phyloP scores from a whole-genome alignment of 2,888 invertebrate genomes.

The Lasius platythorax region DNA sequence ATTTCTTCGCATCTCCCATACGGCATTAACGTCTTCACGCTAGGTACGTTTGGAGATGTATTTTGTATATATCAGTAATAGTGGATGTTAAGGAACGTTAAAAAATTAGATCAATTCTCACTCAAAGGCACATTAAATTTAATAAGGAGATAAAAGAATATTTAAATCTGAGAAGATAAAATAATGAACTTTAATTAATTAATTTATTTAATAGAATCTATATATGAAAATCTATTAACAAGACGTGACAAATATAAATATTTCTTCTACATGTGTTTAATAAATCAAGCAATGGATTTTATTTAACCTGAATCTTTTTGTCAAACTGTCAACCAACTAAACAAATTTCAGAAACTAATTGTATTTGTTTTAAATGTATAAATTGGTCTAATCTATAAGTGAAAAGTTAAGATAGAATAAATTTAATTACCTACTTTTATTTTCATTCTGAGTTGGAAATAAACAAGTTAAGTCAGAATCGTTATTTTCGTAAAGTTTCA shows the following conservation, averaged over 20 bases:
- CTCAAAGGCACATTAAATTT: background rate
- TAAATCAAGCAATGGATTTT: background rate
- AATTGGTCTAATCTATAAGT: background rate
- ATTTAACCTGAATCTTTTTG: background rate
- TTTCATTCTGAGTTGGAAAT: background rate
- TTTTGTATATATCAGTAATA: background rate
- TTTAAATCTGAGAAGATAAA: background rate
- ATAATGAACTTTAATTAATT: background rate
- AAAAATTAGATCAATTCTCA: background rate
- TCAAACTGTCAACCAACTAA: background rate
- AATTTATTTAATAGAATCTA: background rate
- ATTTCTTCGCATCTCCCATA: conserved; percentile 13
- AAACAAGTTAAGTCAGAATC: background rate
- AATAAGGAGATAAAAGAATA: background rate
- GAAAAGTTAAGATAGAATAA: background rate
- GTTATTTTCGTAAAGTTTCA: background rate
- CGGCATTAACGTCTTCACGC: background rate
- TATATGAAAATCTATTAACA: background rate
- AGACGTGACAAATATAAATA: background rate
- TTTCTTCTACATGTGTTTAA: background rate
- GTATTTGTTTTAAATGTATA: background rate
- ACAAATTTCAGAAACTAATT: background rate
- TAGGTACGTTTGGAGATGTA: background rate
- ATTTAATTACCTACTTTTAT: background rate
- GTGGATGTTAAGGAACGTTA: background rate